Evolutionary conservation across 2,888 invertebrate genomes (phyloP).

Genomic region (Calameuta pallipes): DNA sequence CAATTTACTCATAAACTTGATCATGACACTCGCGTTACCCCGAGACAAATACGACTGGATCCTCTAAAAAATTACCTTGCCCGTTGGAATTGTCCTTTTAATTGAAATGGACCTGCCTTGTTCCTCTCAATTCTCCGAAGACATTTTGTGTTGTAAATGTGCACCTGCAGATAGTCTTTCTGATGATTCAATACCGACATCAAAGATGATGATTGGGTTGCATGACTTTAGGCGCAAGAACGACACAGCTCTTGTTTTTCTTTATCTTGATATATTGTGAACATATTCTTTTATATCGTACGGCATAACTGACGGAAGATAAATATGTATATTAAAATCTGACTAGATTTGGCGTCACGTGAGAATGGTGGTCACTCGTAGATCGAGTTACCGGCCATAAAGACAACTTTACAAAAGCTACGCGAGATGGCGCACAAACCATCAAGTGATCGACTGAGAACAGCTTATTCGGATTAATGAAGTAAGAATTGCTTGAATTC

Average conservation of each 20-base stretch:
- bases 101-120: conserved; percentile 28
- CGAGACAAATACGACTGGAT: conserved; percentile 28
- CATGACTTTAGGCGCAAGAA: neutral
- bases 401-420: neutral
- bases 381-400: neutral
- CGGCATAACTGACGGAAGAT: neutral
- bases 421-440: neutral
- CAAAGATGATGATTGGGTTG: neutral
- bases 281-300: neutral
- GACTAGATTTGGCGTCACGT: neutral
- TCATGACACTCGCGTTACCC: conserved; percentile 24
- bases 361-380: neutral
- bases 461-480: neutral
- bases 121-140: neutral
- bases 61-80: conserved; percentile 40
- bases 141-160: neutral
- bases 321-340: neutral
- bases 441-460: neutral
- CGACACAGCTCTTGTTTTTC: neutral
- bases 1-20: conserved; percentile 50
- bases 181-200: neutral
- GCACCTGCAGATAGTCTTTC: neutral
- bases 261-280: neutral
- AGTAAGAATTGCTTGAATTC: neutral
- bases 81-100: conserved; percentile 25